Conservation (phyloP, 2,888 invertebrate species). For the Diadegma fenestrale region DNA sequence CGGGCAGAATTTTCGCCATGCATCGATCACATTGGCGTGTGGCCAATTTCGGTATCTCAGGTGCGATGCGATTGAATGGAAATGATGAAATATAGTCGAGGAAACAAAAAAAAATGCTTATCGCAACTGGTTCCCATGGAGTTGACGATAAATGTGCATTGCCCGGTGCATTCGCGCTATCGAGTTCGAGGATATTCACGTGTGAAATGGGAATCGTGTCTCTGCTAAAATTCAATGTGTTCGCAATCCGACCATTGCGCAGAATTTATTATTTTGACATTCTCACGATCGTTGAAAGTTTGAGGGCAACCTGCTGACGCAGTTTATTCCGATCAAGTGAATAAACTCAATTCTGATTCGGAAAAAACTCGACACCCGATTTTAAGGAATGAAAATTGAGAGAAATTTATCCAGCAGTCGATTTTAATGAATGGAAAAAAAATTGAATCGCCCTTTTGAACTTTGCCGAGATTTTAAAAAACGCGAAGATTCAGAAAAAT, state of each 20-base stretch:
- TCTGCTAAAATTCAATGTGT: conserved; percentile 19
- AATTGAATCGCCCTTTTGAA: neutral
- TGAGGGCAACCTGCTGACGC: neutral
- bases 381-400: neutral
- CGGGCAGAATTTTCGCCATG: neutral
- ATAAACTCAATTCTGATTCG: neutral
- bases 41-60: neutral
- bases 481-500: conserved; percentile 12
- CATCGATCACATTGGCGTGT: neutral
- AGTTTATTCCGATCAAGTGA: neutral
- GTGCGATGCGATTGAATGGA: neutral
- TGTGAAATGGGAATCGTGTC: conserved; percentile 1
- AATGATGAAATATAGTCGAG: neutral
- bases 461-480: conserved; percentile 6
- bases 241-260: conserved; percentile 5
- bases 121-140: conserved; percentile 3
- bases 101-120: conserved; percentile 17
- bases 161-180: conserved; percentile 11
- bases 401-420: neutral
- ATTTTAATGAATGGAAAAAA: neutral
- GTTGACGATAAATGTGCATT: neutral
- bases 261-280: conserved; percentile 15
- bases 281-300: conserved; percentile 24
- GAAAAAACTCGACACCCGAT: neutral
- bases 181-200: conserved; percentile 1